Percentiles rank a stretch among this genome's conserved stretches.
phyloP scores from a whole-genome alignment of 2,888 invertebrate genomes.

The Belgica antarctica region DNA sequence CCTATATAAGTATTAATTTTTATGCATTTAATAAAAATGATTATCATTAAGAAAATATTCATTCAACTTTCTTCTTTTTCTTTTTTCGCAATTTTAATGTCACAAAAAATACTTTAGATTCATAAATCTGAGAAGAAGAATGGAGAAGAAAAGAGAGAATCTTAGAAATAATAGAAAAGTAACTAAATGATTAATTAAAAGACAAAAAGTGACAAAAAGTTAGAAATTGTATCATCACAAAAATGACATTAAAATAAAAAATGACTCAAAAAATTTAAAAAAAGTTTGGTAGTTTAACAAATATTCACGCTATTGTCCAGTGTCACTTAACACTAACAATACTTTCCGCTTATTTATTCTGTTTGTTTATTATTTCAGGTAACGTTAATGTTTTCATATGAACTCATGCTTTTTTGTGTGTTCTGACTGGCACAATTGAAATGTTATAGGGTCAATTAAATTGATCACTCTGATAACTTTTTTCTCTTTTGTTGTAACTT shows the following conservation, averaged over 20 bases:
- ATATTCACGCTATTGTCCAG: not conserved
- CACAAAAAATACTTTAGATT: constrained; percentile 19
- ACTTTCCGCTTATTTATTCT: constrained; percentile 38
- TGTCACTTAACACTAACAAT: constrained; percentile 31
- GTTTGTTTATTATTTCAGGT: constrained; percentile 25
- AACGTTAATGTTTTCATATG: not conserved
- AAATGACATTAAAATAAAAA: constrained; percentile 40
- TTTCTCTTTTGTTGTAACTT: too few relatives aligned
- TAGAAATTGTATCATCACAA: constrained; percentile 41
- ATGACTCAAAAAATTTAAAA: constrained; percentile 41
- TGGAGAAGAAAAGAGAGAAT: constrained; percentile 7
- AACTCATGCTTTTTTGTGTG: too few relatives aligned
- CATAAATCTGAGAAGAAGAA: constrained; percentile 25
- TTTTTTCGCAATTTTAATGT: not conserved
- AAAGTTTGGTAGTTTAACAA: not conserved
- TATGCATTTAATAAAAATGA: constrained; percentile 21
- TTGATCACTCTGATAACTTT: too few relatives aligned
- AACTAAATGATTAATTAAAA: constrained; percentile 39
- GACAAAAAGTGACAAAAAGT: constrained; percentile 36
- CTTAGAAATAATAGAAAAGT: constrained; percentile 36
- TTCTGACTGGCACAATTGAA: too few relatives aligned
- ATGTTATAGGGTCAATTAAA: too few relatives aligned
- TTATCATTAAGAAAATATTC: constrained; percentile 11
- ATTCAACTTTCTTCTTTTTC: constrained; percentile 6
- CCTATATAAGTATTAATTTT: constrained; percentile 44